Percentiles rank a stretch among this genome's conserved stretches.
These are phyloP conservation scores for Proterorhinus semilunaris DNA, from an alignment of 2,113 vertebrate species.

Conservation along the genomic window DNA sequence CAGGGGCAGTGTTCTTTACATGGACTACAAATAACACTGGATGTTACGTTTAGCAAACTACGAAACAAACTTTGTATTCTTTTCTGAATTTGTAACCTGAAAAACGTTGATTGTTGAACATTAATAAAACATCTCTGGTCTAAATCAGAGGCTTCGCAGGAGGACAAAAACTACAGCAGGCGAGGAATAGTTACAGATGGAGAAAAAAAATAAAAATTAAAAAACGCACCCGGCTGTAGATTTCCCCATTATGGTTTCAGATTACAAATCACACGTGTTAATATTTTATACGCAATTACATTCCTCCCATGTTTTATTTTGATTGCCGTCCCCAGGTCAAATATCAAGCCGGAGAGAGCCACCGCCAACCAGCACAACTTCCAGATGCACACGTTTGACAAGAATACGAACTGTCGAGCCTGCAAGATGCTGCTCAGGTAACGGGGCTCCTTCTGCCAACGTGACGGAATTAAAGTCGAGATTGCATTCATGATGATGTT, in stretches of 20 bases:
- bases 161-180: background rate
- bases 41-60: too few relatives aligned
- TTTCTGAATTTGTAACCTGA: too few relatives aligned
- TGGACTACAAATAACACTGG: too few relatives aligned
- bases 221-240: background rate
- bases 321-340: slow-evolving; percentile 80
- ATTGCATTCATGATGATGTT: background rate
- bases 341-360: slow-evolving; percentile 96
- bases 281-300: background rate
- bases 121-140: background rate
- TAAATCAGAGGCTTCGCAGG: background rate
- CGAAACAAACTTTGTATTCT: too few relatives aligned
- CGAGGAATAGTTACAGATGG: background rate
- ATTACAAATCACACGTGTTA: background rate
- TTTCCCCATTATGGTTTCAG: background rate
- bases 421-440: slow-evolving; percentile 97
- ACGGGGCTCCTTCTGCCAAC: too few relatives aligned
- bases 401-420: slow-evolving; percentile 92
- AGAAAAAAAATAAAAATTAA: too few relatives aligned
- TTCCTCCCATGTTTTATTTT: background rate
- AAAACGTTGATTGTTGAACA: background rate
- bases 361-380: slow-evolving; percentile 96
- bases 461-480: background rate
- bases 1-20: too few relatives aligned
- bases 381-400: slow-evolving; percentile 97